A percentile compares a stretch with the other conserved stretches of the same genome.
These are phyloP conservation scores for Alosa sapidissima DNA, from an alignment of 2,797 vertebrate genomes.

Conservation along the genomic window DNA sequence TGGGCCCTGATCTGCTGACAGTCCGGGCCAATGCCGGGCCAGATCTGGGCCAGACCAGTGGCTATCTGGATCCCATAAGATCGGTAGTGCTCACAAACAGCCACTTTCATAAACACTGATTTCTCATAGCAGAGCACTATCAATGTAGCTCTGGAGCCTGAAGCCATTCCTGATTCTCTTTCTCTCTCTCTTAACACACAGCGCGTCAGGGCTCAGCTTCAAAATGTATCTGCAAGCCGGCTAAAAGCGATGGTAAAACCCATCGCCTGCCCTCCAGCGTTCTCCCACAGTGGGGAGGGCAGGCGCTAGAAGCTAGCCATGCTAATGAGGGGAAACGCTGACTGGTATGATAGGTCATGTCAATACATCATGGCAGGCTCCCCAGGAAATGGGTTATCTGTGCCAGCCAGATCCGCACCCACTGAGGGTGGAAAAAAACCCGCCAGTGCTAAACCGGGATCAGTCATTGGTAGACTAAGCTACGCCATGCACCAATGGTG, in stretches of 20 bases:
- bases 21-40: neutral
- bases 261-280: neutral
- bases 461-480: neutral
- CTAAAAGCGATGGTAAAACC: neutral
- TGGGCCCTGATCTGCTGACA: too few relatives aligned
- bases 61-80: neutral
- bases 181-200: neutral
- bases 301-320: neutral
- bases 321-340: neutral
- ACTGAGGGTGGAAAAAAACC: neutral
- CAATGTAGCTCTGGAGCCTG: neutral
- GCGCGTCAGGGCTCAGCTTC: neutral
- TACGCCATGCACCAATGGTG: neutral
- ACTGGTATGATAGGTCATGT: neutral
- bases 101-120: neutral
- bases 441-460: neutral
- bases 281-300: neutral
- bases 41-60: neutral
- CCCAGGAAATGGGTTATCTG: neutral
- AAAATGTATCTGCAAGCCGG: neutral
- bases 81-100: neutral
- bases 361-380: neutral
- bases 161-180: neutral
- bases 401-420: neutral
- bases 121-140: neutral